These are phyloP conservation scores for Chydorus sphaericus DNA, from an alignment of 2,888 invertebrate species.

Conservation along the genomic window DNA sequence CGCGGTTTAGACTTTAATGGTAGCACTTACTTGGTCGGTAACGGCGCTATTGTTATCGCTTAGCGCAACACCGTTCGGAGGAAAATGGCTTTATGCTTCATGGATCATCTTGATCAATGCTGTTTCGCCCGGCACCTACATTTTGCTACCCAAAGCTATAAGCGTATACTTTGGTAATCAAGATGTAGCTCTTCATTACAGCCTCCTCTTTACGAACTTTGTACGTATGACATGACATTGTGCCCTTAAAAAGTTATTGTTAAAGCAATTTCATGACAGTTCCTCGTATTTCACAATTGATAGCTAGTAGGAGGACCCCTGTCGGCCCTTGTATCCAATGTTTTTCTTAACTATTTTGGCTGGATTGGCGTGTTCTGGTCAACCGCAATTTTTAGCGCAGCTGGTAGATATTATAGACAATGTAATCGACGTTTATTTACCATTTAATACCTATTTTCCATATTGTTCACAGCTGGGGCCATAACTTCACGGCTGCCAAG, in stretches of 20 bases:
- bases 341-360: not conserved
- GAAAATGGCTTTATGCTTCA: not conserved
- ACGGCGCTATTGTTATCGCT: not conserved
- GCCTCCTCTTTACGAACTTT: not conserved
- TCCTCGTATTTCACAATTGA: not conserved
- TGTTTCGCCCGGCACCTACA: not conserved
- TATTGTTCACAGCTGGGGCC: no score
- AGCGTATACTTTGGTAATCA: not conserved
- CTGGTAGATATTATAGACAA: no score
- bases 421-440: no score
- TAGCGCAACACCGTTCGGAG: not conserved
- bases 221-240: no score
- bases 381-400: not conserved
- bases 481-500: no score
- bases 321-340: not conserved
- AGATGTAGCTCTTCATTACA: not conserved
- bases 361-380: constrained; percentile 2
- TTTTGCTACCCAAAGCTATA: constrained; percentile 1
- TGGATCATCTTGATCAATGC: constrained; percentile 2
- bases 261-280: no score
- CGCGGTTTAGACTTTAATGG: constrained; percentile 9
- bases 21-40: not conserved
- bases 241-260: no score
- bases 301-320: not conserved
- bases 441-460: no score